Conservation (phyloP, 2,113 vertebrate genomes). For the Peucedramus taeniatus region DNA sequence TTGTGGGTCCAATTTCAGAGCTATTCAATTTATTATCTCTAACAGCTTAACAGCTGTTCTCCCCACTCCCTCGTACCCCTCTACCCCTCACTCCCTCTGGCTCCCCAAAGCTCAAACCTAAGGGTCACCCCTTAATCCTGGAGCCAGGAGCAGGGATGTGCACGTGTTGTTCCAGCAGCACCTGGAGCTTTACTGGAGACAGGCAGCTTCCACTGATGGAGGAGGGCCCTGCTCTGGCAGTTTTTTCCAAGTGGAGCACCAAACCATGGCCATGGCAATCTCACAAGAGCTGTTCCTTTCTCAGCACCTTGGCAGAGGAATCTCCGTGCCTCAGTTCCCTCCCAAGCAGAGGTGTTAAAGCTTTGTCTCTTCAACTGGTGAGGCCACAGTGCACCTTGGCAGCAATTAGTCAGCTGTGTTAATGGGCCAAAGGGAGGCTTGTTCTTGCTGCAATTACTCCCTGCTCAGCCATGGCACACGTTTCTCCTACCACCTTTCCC, state of each 20-base stretch:
- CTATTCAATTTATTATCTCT: conserved; percentile 69
- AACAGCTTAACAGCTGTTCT: conserved; percentile 57
- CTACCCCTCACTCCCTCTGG: conserved; percentile 8
- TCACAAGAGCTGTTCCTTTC: background rate
- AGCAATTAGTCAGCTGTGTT: background rate
- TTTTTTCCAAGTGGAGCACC: background rate
- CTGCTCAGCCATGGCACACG: background rate
- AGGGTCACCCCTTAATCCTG: conserved; percentile 31
- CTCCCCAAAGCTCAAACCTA: conserved; percentile 20
- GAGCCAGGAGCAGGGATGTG: background rate
- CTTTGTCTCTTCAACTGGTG: background rate
- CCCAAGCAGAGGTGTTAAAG: background rate
- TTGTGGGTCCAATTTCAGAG: conserved; percentile 70
- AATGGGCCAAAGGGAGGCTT: background rate
- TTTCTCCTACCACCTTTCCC: background rate
- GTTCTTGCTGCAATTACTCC: background rate
- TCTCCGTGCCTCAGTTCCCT: background rate
- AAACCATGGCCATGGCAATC: background rate
- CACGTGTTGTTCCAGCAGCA: background rate
- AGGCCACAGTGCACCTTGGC: background rate
- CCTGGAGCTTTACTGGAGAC: background rate
- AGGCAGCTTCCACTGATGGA: background rate
- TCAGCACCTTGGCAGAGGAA: background rate
- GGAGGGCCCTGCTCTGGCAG: background rate
- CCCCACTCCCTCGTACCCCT: background rate